A percentile compares a stretch with the other conserved stretches of the same genome.
phyloP scores from a whole-genome alignment of 1,140 invertebrate genomes.

The Lepidotrigona ventralis region DNA sequence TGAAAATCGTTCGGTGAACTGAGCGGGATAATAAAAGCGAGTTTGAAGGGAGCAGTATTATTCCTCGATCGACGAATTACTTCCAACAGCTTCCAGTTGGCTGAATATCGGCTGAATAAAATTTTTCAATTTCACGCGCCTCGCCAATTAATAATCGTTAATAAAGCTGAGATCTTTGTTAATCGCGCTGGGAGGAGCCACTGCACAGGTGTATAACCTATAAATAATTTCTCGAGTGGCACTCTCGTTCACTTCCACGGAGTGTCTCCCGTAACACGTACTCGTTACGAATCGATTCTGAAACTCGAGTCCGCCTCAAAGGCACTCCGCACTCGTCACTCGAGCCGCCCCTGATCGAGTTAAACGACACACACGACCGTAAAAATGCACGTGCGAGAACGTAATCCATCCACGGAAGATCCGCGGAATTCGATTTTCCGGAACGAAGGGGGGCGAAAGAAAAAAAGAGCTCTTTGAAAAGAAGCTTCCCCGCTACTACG shows the following conservation, averaged over 20 bases:
- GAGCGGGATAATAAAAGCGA: too few relatives aligned
- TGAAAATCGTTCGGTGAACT: too few relatives aligned
- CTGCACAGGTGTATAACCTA: background rate
- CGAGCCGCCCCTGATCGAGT: constrained; percentile 14
- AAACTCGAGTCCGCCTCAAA: constrained; percentile 11
- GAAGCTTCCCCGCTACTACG: too few relatives aligned
- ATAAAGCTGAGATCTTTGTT: background rate
- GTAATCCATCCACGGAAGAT: background rate
- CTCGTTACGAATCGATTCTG: constrained; percentile 29
- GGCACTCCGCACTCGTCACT: constrained; percentile 6
- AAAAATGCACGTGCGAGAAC: background rate
- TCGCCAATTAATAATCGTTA: too few relatives aligned
- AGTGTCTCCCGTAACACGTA: background rate
- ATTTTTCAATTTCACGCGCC: too few relatives aligned
- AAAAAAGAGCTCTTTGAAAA: background rate
- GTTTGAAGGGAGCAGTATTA: too few relatives aligned
- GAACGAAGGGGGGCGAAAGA: too few relatives aligned
- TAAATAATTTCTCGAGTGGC: constrained; percentile 15
- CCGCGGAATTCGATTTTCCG: background rate
- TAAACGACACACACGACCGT: background rate
- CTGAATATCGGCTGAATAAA: too few relatives aligned
- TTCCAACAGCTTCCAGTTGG: too few relatives aligned
- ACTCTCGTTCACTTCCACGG: background rate
- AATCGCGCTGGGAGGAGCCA: background rate
- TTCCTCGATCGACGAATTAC: too few relatives aligned